Base-by-base conservation (phyloP, 1,140 invertebrate species). In the Drosophila nasuta region DNA sequence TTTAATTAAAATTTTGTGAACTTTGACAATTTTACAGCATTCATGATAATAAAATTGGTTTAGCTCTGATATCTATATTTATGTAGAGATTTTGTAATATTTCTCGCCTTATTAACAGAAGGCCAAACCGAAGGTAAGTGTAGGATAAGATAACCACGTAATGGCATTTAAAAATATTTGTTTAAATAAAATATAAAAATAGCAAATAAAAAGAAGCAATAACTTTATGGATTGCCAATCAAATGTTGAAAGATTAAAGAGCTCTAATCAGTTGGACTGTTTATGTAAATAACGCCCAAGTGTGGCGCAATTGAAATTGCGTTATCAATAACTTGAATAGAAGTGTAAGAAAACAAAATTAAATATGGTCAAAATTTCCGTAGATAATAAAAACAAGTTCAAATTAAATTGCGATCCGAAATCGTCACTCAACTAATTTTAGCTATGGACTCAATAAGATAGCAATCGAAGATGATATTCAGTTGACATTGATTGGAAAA, bases 241-340 rank as follows among this genome's bases (percentile, higher is more conserved):
- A 15, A 57, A 25, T 46, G 20, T 56, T 8, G 17, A 30, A 38
- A 57, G 52, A 71, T 71, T 71, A 57, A 15, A 15, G 11, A 13
- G 25, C 43, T 58, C 20, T 72, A 51, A 66, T 66, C 69, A 13
- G 25, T 66, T 66, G 11, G 13, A 11, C 33, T 33, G 17, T 48
- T 17, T 59, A 71, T 71, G 33, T 49, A 72, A 72, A 63, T 70
- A 30, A 13, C 43, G 20, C 43, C 46, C 4, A 45, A 35, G 43
- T 48, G 25, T 60, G 45, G 28, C 38, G 41, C 45, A 52, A 38
- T 59, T 51, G n/a, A 54, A 56, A 15, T 2, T 20, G 20, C 38
- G n/a, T 70, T 63, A 70, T 70, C 67, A 70, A 54, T 70, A 63
- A 60, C 38, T 49, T 70, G 10, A 43, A 33, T 35, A 54, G n/a